Evolutionary conservation across 2,797 vertebrate species (phyloP), one percentile per base, ranked within the genome.

Genomic region (Nannoperca australis): DNA sequence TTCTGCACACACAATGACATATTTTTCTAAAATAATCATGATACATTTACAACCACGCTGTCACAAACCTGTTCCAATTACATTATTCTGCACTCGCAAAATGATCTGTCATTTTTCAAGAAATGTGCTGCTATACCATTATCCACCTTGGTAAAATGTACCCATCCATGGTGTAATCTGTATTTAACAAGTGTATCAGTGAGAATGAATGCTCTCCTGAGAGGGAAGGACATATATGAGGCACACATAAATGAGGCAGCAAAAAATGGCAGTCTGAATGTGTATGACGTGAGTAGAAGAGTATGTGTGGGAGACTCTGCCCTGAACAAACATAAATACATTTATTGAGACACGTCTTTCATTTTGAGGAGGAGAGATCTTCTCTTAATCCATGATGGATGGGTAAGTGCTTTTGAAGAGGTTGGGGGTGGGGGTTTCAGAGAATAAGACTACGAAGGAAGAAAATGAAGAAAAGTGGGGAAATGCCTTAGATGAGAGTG

Each of bases 171-270:
- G 20, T 61, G 24, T 83, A 79, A 82, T 84, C 70, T 65, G 71
- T 78, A 84, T 82, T 88, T 73, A 86, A 82, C 73, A 88, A 78
- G 64, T 50, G 38, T 32, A 79, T 76, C 20, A 74, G 58, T 54
- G 59, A 65, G 53, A 78, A 76, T 74, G 30, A 67, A 76, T 60
- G 53, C 27, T 70, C 74, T 77, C 44, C 24, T 63, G 45, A 70
- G 71, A 56, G 20, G 20, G 15, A 49, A 32, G 6, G 20, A 38
- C n/a, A 70, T 11, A 64, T 13, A 40, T 38, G 36, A 38, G 36
- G 36, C 68, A 69, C 40, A 64, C 53, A 44, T 8, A 44, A 42
- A 73, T 60, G 49, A 73, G 47, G 76, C 12, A 40, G 65, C 18
- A 67, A 47, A 44, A 68, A 76, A 76, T 51, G 51, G 18, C 34